Base-by-base conservation (phyloP, 2,797 vertebrate species). In the Balearica regulorum region DNA sequence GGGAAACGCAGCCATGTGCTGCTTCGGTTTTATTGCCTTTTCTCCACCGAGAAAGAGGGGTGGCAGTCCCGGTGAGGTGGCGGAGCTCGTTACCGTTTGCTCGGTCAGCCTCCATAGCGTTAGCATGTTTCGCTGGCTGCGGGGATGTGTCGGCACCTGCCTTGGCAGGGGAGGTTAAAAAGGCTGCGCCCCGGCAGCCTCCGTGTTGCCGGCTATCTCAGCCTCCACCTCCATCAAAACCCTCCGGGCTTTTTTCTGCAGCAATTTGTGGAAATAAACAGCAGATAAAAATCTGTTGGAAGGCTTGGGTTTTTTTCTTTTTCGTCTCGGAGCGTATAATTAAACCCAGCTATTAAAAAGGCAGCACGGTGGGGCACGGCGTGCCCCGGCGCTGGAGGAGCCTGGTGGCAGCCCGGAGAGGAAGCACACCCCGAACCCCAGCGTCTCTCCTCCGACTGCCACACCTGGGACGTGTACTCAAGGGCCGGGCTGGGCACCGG, bases 141-240 rank as follows among this genome's bases (percentile, higher is more conserved):
- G 44, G 97, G 97, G 97, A 98, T 98, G 91, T 98, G 98, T 98
- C 96, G 44, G 97, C 91, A 97, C 98, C 98, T 98, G 98, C 94
- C 98, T 96, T 22, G 29, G 95, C 85, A 79, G 88, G 53, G 94
- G 79, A 97, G 95, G 97, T 93, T 97, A 95, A 96, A 69, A 86
- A 91, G 93, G 88, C 97, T 97, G 82, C 46, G 4, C 95, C 95
- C 93, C 95, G 57, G 97, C 97, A 97, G 93, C 92, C 76, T 72
- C 92, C 5, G 85, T 96, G 94, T 96, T 96, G 92, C 94, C 5
- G 79, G 96, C 97, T 94, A 95, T 96, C 97, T 97, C 92, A 96
- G 97, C 95, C 97, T 98, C 98, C 97, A 97, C 98, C 98, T 98
- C 97, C 97, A 89, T 92, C 48, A 88, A 97, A 97, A 83, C 96